Base-by-base conservation (phyloP, 2,113 vertebrate species). In the Tichodroma muraria region DNA sequence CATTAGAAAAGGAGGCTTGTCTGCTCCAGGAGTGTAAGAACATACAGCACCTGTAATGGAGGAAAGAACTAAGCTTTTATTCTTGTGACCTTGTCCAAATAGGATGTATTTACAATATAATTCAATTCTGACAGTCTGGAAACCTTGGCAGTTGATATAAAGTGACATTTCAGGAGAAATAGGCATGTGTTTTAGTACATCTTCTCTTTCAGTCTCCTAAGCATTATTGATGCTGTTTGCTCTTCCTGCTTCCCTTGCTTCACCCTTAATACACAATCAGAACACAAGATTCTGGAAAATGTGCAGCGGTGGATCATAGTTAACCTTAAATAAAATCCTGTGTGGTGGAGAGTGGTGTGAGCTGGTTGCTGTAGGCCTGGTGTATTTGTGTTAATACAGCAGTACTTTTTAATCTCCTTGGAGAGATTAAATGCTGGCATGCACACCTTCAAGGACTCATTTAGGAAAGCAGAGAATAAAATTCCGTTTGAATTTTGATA, bases 91-190 rank as follows among this genome's bases (percentile, higher is more conserved):
- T 79, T 85, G 42, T 93, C 27, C 75, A 76, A 80, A 70, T 23
- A 77, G 70, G 85, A 78, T 47, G 69, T 70, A 80, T 87, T 94
- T 85, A 80, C 42, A 72, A 23, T 40, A 22, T 77, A 94, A 94
- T 97, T 81, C 11, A 82, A 30, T 89, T 92, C 37, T 82, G 57
- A 33, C 85, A 54, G 63, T 88, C 85, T 92, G 87, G 80, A 85
- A 89, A 44, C 50, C 42, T 15, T 76, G 50, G 25, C 27, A 69
- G 60, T 31, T 94, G 87, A 70, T 70, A 91, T 37, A 31, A 68
- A 73, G 44, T 76, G 86, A 37, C 45, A 66, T 90, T 88, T 85
- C 31, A 71, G 59, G 70, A 72, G 42, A 56, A 86, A n/a, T 9
- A 80, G 35, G n/a, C 19, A 14, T 44, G 20, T 53, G 24, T 44